These are phyloP conservation scores for Drosophila nigromelanica DNA, from an alignment of 1,140 invertebrate species.

Conservation along the genomic window DNA sequence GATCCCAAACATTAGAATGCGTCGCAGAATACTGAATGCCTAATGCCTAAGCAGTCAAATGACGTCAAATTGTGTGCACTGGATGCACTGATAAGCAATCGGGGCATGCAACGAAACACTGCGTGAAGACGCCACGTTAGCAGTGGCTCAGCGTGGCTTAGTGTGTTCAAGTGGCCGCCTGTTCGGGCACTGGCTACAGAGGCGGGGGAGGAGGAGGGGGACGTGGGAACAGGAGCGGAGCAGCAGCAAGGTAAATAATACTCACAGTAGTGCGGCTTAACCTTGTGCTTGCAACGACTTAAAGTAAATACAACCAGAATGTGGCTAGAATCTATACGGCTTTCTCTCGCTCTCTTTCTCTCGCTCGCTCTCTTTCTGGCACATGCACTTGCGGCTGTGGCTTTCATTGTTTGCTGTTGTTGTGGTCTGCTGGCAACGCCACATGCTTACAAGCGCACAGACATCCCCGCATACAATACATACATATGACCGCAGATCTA, in stretches of 20 bases:
- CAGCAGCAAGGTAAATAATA: slow-evolving; percentile 59
- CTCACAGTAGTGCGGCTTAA: slow-evolving; percentile 64
- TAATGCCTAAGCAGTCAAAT: slow-evolving; percentile 54
- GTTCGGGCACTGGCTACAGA: background rate
- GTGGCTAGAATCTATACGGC: slow-evolving; percentile 13
- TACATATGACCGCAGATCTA: slow-evolving; percentile 76
- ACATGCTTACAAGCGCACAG: slow-evolving; percentile 2
- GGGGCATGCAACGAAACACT: slow-evolving; percentile 30
- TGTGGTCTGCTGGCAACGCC: slow-evolving; percentile 28
- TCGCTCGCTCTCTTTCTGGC: slow-evolving; percentile 10
- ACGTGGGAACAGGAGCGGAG: background rate
- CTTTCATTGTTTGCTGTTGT: slow-evolving; percentile 52
- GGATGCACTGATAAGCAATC: slow-evolving; percentile 8
- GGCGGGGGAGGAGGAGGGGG: background rate
- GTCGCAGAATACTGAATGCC: slow-evolving; percentile 5
- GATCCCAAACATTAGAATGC: slow-evolving; percentile 27
- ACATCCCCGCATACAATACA: slow-evolving; percentile 17
- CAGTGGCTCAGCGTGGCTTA: slow-evolving; percentile 50
- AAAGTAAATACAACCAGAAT: slow-evolving; percentile 60
- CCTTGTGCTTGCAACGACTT: slow-evolving; percentile 66
- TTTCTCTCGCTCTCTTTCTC: slow-evolving; percentile 6
- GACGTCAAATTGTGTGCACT: slow-evolving; percentile 66
- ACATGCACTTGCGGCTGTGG: slow-evolving; percentile 45
- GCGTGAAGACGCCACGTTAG: slow-evolving; percentile 3
- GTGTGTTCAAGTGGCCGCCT: slow-evolving; percentile 61